Conservation (phyloP, 2,888 invertebrate genomes). For the Xestoiulus laeticollis region DNA sequence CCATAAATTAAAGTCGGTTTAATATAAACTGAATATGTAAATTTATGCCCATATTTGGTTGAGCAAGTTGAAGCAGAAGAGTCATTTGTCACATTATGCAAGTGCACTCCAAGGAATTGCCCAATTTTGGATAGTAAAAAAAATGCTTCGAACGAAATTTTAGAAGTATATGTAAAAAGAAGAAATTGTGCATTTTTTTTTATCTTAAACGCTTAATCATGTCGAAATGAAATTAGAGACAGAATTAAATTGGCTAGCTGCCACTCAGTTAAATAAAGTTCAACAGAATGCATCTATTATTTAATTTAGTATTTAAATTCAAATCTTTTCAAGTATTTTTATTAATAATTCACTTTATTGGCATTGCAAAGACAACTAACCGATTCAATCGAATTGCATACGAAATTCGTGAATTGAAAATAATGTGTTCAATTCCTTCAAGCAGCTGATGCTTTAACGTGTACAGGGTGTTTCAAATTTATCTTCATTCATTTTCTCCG, state of each 20-base stretch:
- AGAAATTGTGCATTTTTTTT: neutral
- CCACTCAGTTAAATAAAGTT: neutral
- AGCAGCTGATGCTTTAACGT: neutral
- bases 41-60: neutral
- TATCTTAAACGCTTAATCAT: neutral
- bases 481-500: no score
- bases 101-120: neutral
- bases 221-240: neutral
- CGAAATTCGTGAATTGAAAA: neutral
- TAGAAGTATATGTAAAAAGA: no score
- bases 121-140: no score
- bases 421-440: neutral
- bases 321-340: neutral
- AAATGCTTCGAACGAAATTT: neutral
- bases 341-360: neutral
- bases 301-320: conserved; percentile 2
- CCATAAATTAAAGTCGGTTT: neutral
- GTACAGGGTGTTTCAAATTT: neutral
- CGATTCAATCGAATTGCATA: neutral
- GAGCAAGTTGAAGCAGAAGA: neutral
- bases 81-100: neutral
- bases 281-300: neutral
- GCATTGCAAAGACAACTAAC: neutral
- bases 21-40: neutral
- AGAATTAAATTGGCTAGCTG: neutral